These are phyloP conservation scores for Dexiosoma caninum DNA, from an alignment of 2,888 invertebrate species.

Conservation along the genomic window DNA sequence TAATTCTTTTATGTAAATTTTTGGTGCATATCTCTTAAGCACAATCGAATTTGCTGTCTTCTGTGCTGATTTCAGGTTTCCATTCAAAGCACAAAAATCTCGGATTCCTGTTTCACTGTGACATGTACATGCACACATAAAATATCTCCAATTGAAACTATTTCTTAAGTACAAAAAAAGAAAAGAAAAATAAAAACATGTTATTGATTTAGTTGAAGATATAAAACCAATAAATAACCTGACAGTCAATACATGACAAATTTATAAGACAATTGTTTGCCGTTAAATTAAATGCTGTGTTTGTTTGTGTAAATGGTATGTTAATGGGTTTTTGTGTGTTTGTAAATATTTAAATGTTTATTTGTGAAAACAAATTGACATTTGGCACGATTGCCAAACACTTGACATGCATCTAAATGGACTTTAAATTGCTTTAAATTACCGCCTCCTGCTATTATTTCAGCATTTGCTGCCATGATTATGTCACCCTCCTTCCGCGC, in stretches of 20 bases:
- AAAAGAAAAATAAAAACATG: no score
- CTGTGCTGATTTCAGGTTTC: no score
- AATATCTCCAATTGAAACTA: background rate
- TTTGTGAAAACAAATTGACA: constrained; percentile 57
- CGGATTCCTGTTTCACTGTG: no score
- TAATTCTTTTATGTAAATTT: no score
- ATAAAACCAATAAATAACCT: constrained; percentile 35
- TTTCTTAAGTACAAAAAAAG: no score
- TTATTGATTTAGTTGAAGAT: background rate
- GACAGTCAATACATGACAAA: constrained; percentile 55
- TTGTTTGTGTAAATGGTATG: background rate
- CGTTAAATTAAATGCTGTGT: background rate
- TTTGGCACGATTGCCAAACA: constrained; percentile 34
- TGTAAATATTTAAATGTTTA: constrained; percentile 35
- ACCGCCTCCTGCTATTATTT: constrained; percentile 19
- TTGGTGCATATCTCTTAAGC: no score
- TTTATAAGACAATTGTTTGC: constrained; percentile 56
- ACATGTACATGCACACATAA: background rate
- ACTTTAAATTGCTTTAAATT: constrained; percentile 44
- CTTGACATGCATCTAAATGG: constrained; percentile 49
- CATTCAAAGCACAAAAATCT: no score
- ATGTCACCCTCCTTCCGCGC: background rate
- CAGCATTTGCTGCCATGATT: background rate
- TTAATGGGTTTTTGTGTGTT: background rate
- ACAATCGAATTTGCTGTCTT: no score